Evolutionary conservation across 2,113 vertebrate genomes (phyloP), one percentile per base, ranked within the genome.

Genomic region (Electrona antarctica): DNA sequence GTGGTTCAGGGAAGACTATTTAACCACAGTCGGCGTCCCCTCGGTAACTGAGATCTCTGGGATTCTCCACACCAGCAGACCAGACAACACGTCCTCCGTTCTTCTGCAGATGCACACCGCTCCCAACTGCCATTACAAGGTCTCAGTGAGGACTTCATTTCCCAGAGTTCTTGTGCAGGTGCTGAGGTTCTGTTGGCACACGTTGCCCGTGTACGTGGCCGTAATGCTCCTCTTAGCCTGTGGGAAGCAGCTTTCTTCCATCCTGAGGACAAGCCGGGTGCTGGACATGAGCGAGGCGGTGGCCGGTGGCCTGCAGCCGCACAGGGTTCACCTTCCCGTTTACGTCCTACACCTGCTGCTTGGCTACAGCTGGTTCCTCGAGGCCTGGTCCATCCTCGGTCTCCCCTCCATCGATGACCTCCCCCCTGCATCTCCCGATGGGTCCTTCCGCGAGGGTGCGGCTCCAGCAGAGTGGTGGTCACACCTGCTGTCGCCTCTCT

Each of bases 1-100:
- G 0, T 99, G 98, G 98, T 98, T 97, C 82, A 88, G 94, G 15
- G 97, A 99, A 89, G 97, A 98, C 82, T 94, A 93, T 28, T 64
- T 98, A 77, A 92, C 76, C 77, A 93, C 92, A 59, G 93, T 90
- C 4, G 97, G 96, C 67, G 86, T 91, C 76, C 95, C 96, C 0
- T 95, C 96, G 61, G 91, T 86, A 6, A 92, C 93, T 4, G 95
- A 97, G 85, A 95, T 98, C 74, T 94, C 94, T 88, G 93, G 95
- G 82, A 98, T 97, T 82, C 93, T 99, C 21, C 97, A 99, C 64
- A 84, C 93, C 29, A 93, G 95, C 83, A 93, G 90, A 55, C 94
- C 94, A 59, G 93, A 93, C 77, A 93, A 95, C 66, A 78, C 92
- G 45, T 95, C 88, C 76, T 82, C 81, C 45, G 88, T 93, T 88